Base-by-base conservation (phyloP, 1,140 invertebrate genomes). In the Gonioctena quinquepunctata region DNA sequence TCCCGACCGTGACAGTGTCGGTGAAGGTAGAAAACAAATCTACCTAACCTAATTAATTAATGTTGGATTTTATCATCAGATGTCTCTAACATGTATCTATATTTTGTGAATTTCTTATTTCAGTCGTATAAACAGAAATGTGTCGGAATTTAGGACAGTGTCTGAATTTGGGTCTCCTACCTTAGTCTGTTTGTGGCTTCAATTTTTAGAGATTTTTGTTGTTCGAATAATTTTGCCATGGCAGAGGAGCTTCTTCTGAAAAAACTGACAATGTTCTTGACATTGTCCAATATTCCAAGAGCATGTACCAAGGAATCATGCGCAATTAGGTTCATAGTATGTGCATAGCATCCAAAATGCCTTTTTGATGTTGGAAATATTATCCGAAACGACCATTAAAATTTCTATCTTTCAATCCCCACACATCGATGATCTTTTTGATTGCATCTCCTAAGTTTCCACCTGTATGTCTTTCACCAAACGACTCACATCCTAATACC, bases 331-430 rank as follows among this genome's bases (percentile, higher is more conserved):
- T 71, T 71, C 13, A 62, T 52, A 2, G 64, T 71, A 25, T 71
- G 70, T 2, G 70, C 70, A 63, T 67, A 68, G 23, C 70, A 71
- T 26, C 64, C 42, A 67, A 71, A 71, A 71, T 73, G 68, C 56
- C 65, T 60, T 72, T 22, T 59, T 70, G 6, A 70, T 73, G 48
- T 73, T 73, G 7, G 52, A 6, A 16, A 61, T 61, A 62, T 73
- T 73, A 54, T 73, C 71, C 16, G 63, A 71, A 62, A 67, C 49
- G 1, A 67, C 21, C 13, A 71, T 61, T 22, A 71, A 19, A 16
- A 71, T 56, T 71, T 67, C n/a, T 68, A 4, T 61, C 11, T 33
- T 62, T 49, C 13, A 71, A 11, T 60, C 28, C 23, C 48, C 67
- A 69, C 22, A 49, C 33, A 18, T 2, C 16, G 22, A 63, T 66